Conservation (phyloP, 1,140 invertebrate genomes). For the Oedothorax gibbosus region DNA sequence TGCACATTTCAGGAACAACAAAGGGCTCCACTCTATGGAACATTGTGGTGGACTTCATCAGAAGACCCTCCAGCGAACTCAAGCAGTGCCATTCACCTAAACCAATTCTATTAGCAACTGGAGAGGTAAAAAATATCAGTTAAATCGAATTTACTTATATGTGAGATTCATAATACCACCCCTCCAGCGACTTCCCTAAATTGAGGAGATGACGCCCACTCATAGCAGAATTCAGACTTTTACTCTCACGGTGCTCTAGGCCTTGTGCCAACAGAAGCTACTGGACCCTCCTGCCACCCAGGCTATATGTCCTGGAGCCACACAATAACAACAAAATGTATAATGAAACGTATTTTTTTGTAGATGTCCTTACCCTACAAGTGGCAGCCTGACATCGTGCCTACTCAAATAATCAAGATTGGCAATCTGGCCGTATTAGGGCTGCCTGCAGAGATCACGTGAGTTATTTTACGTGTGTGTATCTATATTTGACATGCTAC, state of each 20-base stretch:
- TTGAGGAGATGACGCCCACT: too few relatives aligned
- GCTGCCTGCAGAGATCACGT: conserved; percentile 88
- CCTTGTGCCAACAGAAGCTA: too few relatives aligned
- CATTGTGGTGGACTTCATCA: conserved; percentile 66
- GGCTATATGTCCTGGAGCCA: too few relatives aligned
- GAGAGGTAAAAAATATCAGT: conserved; percentile 75
- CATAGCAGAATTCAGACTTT: too few relatives aligned
- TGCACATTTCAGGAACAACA: conserved; percentile 16
- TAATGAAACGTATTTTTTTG: conserved; percentile 42
- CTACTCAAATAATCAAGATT: conserved; percentile 81
- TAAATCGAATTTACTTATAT: background rate
- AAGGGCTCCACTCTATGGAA: conserved; percentile 66
- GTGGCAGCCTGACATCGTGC: conserved; percentile 88
- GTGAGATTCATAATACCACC: too few relatives aligned
- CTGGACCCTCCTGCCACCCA: too few relatives aligned
- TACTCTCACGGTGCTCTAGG: too few relatives aligned
- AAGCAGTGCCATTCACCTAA: conserved; percentile 74
- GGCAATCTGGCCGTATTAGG: conserved; percentile 80
- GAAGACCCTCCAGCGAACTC: conserved; percentile 65
- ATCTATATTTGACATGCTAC: too few relatives aligned
- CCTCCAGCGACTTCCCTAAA: too few relatives aligned
- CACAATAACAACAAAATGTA: too few relatives aligned
- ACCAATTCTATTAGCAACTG: conserved; percentile 87
- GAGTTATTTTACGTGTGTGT: conserved; percentile 9
- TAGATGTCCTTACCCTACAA: conserved; percentile 86